phyloP scores from a whole-genome alignment of 1,140 invertebrate genomes.

The Halictus rubicundus region DNA sequence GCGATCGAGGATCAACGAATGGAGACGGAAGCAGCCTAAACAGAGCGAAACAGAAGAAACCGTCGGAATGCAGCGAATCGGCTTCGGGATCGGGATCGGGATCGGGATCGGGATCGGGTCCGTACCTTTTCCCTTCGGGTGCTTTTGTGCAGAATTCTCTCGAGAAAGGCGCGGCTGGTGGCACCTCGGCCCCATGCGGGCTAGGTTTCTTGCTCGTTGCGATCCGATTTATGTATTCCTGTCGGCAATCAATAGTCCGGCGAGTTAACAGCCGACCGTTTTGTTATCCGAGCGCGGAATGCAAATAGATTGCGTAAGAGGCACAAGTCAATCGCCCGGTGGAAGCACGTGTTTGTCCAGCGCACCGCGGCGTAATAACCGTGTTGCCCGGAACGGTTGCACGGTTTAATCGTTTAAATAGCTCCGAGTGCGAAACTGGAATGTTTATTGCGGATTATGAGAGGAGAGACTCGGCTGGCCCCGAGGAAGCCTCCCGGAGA shows the following conservation, averaged over 20 bases:
- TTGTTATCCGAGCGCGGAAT: constrained; percentile 62
- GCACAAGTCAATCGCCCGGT: constrained; percentile 47
- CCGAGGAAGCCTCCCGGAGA: no score
- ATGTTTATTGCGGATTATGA: background rate
- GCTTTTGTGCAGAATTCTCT: constrained; percentile 38
- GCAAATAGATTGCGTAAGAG: constrained; percentile 54
- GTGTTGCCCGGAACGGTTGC: constrained; percentile 11
- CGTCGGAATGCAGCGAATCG: background rate
- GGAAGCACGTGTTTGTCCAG: constrained; percentile 33
- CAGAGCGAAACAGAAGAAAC: background rate
- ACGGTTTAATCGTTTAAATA: constrained; percentile 16
- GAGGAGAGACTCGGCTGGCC: background rate
- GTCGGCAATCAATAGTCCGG: constrained; percentile 61
- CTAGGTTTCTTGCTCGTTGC: constrained; percentile 39
- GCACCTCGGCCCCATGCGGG: constrained; percentile 29
- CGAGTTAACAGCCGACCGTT: constrained; percentile 60
- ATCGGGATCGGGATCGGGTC: background rate
- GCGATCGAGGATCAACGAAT: no score
- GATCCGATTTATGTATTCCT: constrained; percentile 65
- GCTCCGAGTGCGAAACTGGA: constrained; percentile 2
- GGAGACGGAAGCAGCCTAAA: background rate
- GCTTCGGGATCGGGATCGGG: background rate
- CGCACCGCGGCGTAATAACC: constrained; percentile 9
- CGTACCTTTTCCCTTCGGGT: background rate
- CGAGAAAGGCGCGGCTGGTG: constrained; percentile 52